Conservation (phyloP, 2,888 invertebrate genomes). For the Diaphora mendica region DNA sequence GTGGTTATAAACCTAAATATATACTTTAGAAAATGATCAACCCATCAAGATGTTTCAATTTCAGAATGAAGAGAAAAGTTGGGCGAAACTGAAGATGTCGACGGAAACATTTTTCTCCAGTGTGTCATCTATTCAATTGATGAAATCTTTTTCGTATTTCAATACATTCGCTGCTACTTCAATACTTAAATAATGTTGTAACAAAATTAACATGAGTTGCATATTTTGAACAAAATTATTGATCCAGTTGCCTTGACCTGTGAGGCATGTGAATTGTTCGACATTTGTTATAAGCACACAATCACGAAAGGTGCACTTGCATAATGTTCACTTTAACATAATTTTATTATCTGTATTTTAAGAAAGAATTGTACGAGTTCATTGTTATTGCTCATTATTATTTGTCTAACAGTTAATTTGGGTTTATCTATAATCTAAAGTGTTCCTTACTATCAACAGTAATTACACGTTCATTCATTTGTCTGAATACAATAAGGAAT, state of each 20-base stretch:
- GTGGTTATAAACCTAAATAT: not conserved
- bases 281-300: conserved; percentile 19
- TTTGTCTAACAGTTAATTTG: not conserved
- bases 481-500: not conserved
- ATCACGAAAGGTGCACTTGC: conserved; percentile 15
- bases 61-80: not conserved
- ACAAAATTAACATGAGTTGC: conserved; percentile 9
- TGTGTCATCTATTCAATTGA: not conserved
- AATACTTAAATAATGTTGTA: conserved; percentile 4
- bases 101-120: not conserved
- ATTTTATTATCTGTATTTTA: not conserved
- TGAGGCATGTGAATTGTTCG: conserved; percentile 35
- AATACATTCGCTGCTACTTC: not conserved
- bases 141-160: not conserved
- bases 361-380: not conserved
- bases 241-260: conserved; percentile 45
- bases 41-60: not conserved
- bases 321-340: conserved; percentile 8
- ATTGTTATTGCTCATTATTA: not conserved
- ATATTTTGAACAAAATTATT: conserved; percentile 30
- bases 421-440: not conserved
- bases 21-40: not conserved
- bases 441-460: not conserved
- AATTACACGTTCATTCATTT: not conserved
- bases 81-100: not conserved